phyloP scores from a whole-genome alignment of 2,113 vertebrate species.

The Urocitellus parryii region DNA sequence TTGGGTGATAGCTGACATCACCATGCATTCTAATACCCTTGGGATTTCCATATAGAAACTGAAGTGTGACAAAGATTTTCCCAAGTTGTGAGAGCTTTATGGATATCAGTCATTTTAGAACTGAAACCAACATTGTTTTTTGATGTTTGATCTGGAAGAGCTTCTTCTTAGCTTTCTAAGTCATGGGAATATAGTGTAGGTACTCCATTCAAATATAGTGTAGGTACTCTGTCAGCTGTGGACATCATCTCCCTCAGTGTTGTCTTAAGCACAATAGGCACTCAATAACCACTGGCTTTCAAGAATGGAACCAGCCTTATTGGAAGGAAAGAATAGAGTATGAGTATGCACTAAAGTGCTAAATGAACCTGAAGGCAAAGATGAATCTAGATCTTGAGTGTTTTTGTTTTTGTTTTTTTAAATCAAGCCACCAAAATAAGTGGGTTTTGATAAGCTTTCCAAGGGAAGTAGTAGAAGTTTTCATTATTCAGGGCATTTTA shows the following conservation, averaged over 20 bases:
- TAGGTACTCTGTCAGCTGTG: background rate
- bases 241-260: background rate
- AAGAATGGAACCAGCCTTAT: conserved; percentile 5
- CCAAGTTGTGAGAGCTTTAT: conserved; percentile 34
- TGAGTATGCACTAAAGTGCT: background rate
- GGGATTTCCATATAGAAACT: conserved; percentile 49
- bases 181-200: background rate
- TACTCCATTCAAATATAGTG: background rate
- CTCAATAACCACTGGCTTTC: conserved; percentile 36
- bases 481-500: conserved; percentile 77
- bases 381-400: conserved; percentile 56
- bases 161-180: conserved; percentile 37
- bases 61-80: conserved; percentile 24
- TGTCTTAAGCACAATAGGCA: background rate
- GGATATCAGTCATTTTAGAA: conserved; percentile 52
- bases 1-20: background rate
- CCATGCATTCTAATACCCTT: background rate
- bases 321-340: conserved; percentile 48
- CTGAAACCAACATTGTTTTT: conserved; percentile 38
- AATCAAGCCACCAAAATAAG: conserved; percentile 57
- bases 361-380: conserved; percentile 41
- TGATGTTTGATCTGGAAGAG: background rate
- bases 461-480: conserved; percentile 68
- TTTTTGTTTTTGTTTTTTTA: background rate
- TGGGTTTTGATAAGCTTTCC: conserved; percentile 74